These are phyloP conservation scores for Mus spretus DNA, from an alignment of 2,797 vertebrate species.

Conservation along the genomic window DNA sequence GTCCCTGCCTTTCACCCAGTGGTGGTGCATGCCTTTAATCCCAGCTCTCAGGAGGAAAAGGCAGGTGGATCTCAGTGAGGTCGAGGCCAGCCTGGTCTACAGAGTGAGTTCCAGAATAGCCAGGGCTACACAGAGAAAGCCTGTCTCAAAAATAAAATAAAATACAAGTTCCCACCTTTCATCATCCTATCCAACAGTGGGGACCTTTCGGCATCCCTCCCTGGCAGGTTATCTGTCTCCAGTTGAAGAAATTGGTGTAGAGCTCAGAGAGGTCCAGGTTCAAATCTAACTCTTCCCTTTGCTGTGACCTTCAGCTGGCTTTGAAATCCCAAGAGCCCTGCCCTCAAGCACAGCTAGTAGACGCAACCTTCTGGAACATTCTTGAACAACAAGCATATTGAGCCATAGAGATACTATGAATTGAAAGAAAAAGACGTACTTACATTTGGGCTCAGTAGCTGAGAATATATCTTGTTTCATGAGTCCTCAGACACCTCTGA, in stretches of 20 bases:
- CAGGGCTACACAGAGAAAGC: too few species aligned
- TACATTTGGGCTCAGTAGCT: constrained; percentile 99
- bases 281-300: neutral
- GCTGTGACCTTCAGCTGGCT: neutral
- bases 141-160: neutral
- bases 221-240: neutral
- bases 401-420: constrained; percentile 97
- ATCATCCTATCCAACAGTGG: neutral
- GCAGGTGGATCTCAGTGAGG: too few species aligned
- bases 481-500: constrained; percentile 97
- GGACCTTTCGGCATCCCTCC: neutral
- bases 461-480: constrained; percentile 98
- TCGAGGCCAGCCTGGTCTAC: too few species aligned
- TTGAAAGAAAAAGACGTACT: constrained; percentile 98
- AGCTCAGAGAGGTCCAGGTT: neutral
- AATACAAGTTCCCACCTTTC: neutral
- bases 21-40: neutral
- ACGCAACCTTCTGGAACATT: too few species aligned
- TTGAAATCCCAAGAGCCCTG: neutral
- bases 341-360: neutral
- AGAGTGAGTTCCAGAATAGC: too few species aligned
- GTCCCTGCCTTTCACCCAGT: neutral
- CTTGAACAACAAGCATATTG: constrained; percentile 98
- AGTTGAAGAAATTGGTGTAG: neutral
- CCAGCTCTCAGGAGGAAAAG: too few species aligned